Base-by-base conservation (phyloP, 1,140 invertebrate genomes). In the Atta colombica region DNA sequence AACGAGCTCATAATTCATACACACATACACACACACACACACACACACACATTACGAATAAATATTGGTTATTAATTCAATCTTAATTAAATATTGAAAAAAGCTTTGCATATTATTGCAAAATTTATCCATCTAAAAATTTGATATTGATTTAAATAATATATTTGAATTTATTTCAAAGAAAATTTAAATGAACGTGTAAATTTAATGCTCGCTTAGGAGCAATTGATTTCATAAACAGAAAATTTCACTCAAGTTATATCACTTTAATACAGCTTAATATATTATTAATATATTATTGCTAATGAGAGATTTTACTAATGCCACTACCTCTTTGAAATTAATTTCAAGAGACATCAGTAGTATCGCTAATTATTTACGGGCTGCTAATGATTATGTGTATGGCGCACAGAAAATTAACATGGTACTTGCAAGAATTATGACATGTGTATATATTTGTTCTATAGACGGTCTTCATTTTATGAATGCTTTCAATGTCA, bases 281-380 rank as follows among this genome's bases (percentile, higher is more conserved):
- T 51, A 63, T 75, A 75, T 88, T 66, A 89, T 81, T 74, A 89
- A 89, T 82, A n/a, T n/a, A n/a, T n/a, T n/a, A n/a, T n/a, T n/a
- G 21, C 31, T 55, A 18, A 8, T 0, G 35, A 7, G 35, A 78
- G 25, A 2, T 7, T 66, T 85, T 71, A 85, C 60, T 72, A 88
- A 89, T 77, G 35, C 35, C 28, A 14, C 14, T 39, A 10, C 3
- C 68, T 55, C 28, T n/a, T 18, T 10, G 18, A 14, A 69, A 69
- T 69, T 55, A 25, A 61, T 28, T 21, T 35, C 3, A n/a, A 39
- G n/a, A 12, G 18, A 5, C n/a, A 63, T 21, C n/a, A 49, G 18
- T 10, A 39, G 16, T 25, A 28, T n/a, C n/a, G 21, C 85, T 89
- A 90, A 90, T 90, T 90, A 78, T 53, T 21, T 8, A n/a, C 53